These are phyloP conservation scores for Fregetta grallaria DNA, from an alignment of 2,113 vertebrate species.

Conservation along the genomic window DNA sequence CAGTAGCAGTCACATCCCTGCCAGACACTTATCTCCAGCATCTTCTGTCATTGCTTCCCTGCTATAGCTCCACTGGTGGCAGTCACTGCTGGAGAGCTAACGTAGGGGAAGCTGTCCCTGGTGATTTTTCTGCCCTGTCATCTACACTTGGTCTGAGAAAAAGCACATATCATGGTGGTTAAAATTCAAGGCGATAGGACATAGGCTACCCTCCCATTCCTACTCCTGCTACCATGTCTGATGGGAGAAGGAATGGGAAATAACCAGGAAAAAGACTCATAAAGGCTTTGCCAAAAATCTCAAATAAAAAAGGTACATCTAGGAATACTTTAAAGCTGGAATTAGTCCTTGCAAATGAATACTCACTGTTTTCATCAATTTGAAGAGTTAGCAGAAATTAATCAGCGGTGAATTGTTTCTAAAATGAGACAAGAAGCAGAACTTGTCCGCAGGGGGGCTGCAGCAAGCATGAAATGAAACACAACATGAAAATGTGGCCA, in stretches of 20 bases:
- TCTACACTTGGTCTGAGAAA: neutral
- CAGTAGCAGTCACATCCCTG: neutral
- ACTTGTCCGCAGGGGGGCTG: neutral
- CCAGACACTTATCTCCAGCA: neutral
- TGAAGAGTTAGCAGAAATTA: slow-evolving; percentile 3
- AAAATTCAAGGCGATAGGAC: neutral
- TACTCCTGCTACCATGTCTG: neutral
- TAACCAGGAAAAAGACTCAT: neutral
- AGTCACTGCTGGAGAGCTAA: neutral
- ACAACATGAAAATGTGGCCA: neutral
- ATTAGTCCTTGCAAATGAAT: neutral
- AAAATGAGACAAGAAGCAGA: slow-evolving; percentile 27
- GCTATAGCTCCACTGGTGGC: neutral
- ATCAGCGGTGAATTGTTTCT: slow-evolving; percentile 29
- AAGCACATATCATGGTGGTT: neutral
- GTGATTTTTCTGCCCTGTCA: neutral
- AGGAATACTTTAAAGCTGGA: neutral
- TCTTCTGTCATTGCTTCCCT: neutral
- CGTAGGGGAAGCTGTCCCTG: accelerated
- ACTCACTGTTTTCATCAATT: neutral
- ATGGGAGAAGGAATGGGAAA: neutral
- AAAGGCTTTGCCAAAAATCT: neutral
- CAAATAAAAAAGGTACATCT: neutral
- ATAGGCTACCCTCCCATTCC: neutral
- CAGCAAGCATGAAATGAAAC: slow-evolving; percentile 18